Evolutionary conservation across 1,140 invertebrate genomes (phyloP).

Genomic region (Tenebrio molitor): DNA sequence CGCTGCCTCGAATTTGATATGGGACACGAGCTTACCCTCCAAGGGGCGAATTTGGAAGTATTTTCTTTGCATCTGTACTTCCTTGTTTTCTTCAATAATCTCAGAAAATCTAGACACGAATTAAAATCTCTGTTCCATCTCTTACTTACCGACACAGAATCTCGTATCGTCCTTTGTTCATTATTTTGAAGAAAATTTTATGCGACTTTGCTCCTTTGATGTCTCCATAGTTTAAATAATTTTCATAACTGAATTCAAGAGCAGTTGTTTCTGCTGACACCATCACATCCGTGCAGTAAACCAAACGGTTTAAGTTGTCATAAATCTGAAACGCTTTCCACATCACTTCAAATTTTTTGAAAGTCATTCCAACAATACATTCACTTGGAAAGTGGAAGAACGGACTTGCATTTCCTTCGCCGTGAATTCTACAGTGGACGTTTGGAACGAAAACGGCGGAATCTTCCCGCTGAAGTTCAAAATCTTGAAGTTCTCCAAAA

Average conservation of each 20-base stretch:
- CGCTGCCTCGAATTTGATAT: not conserved
- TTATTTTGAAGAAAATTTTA: conserved; percentile 43
- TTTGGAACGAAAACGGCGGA: conserved; percentile 12
- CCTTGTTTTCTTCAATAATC: not conserved
- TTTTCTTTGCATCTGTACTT: not conserved
- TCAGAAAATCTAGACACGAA: not conserved
- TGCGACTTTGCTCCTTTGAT: conserved; percentile 49
- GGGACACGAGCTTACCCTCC: conserved; percentile 3
- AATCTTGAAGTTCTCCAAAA: conserved; percentile 54
- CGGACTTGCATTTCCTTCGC: conserved; percentile 2
- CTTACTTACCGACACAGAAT: conserved; percentile 40
- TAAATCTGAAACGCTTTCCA: not conserved
- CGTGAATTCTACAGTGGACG: not conserved
- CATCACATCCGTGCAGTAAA: not conserved
- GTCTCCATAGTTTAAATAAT: conserved; percentile 50
- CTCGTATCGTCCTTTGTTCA: conserved; percentile 48
- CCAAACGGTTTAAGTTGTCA: not conserved
- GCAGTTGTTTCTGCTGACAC: conserved; percentile 9
- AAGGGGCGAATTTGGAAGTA: not conserved
- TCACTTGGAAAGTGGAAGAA: not conserved
- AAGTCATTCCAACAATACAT: conserved; percentile 7
- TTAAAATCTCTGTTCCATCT: not conserved
- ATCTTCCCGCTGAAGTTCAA: conserved; percentile 44
- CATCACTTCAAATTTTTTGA: not conserved
- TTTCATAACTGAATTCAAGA: conserved; percentile 9